Conservation (phyloP, 2,113 vertebrate species). For the Nibea coibor region DNA sequence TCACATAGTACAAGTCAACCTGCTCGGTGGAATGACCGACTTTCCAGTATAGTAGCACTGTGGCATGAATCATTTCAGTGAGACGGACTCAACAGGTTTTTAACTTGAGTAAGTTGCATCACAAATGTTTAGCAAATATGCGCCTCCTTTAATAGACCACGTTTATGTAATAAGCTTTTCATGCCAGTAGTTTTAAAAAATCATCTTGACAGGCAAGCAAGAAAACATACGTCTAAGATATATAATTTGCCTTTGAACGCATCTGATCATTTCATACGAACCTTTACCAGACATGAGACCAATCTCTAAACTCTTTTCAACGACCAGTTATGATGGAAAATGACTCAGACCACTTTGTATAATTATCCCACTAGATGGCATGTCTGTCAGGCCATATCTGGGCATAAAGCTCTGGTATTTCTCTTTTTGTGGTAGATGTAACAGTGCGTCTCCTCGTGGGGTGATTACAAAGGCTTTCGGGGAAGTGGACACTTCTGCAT, state of each 20-base stretch:
- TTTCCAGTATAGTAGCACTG: not conserved
- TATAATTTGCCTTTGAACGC: not conserved
- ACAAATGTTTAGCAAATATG: not conserved
- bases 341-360: slow-evolving; percentile 16
- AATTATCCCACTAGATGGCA: slow-evolving; percentile 13
- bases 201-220: not conserved
- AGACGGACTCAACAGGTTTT: not conserved
- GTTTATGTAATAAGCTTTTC: not conserved
- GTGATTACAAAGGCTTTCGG: slow-evolving; percentile 18
- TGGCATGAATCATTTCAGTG: not conserved
- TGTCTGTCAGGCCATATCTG: not conserved
- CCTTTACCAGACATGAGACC: not conserved
- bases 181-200: not conserved
- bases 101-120: not conserved
- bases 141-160: not conserved
- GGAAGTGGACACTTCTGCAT: slow-evolving; percentile 29
- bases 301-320: slow-evolving; percentile 10
- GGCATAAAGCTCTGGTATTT: not conserved
- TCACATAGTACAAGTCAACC: slow-evolving; percentile 6
- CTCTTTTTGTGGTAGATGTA: slow-evolving; percentile 18
- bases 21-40: not conserved
- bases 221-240: not conserved
- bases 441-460: slow-evolving; percentile 10
- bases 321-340: not conserved
- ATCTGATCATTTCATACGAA: not conserved